Evolutionary conservation across 2,797 vertebrate species (phyloP).

Genomic region (Hoplostethus mediterraneus): DNA sequence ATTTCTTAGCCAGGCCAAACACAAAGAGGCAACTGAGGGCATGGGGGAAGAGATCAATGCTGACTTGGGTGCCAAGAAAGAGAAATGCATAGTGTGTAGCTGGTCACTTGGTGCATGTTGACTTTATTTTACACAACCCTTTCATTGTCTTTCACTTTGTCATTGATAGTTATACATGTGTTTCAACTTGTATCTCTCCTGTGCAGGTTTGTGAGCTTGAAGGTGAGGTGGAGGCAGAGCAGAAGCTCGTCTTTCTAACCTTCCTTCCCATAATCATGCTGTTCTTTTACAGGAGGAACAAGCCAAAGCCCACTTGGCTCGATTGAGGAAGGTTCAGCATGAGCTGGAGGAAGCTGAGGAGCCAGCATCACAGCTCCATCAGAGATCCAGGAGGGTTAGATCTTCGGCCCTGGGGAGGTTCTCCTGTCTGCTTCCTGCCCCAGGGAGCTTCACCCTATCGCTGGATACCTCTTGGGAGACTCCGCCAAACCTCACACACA

Average conservation of each 20-base stretch:
- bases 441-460: too few relatives aligned
- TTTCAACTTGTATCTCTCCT: background rate
- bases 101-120: constrained; percentile 34
- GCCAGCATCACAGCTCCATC: too few relatives aligned
- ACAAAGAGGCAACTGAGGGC: constrained; percentile 85
- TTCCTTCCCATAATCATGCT: background rate
- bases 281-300: constrained; percentile 83
- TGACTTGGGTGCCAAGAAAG: constrained; percentile 89
- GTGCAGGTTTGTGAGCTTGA: constrained; percentile 85
- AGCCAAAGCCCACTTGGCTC: constrained; percentile 82
- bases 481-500: too few relatives aligned
- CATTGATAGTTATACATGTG: too few relatives aligned
- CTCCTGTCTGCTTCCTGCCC: too few relatives aligned
- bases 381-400: too few relatives aligned
- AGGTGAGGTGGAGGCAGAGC: constrained; percentile 82
- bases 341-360: too few relatives aligned
- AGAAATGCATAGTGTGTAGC: constrained; percentile 36
- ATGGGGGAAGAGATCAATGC: constrained; percentile 88
- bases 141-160: too few relatives aligned
- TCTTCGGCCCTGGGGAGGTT: too few relatives aligned
- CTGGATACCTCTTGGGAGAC: too few relatives aligned
- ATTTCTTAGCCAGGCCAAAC: constrained; percentile 74
- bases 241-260: constrained; percentile 53
- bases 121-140: too few relatives aligned
- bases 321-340: too few relatives aligned